A percentile compares a stretch with the other conserved stretches of the same genome.
These are phyloP conservation scores for Rhadina sibilatrix DNA, from an alignment of 2,113 vertebrate genomes.

Conservation along the genomic window DNA sequence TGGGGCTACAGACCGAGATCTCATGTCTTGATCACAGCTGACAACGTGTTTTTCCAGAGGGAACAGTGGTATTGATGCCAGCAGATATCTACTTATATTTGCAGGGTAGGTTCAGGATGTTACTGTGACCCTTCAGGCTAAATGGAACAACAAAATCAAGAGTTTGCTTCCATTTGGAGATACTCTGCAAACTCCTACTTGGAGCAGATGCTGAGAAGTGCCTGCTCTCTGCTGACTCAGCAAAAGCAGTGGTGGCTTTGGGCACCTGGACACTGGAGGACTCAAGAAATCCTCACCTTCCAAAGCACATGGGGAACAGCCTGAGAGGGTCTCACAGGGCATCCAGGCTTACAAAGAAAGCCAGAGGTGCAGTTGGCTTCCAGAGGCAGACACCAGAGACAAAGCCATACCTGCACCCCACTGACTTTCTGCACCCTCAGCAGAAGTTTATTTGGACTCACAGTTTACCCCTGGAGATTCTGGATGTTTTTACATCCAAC, in stretches of 20 bases:
- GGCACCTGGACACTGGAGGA: not conserved
- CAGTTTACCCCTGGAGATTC: not conserved
- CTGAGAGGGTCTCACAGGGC: not conserved
- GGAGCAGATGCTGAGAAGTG: not conserved
- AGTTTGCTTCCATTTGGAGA: not conserved
- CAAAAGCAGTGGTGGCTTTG: not conserved
- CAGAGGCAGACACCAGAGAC: not conserved
- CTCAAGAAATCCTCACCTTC: not conserved
- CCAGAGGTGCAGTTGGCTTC: not conserved
- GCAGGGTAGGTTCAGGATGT: not conserved
- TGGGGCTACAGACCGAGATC: not conserved
- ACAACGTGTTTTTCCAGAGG: not conserved
- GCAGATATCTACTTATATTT: not conserved
- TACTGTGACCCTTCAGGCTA: not conserved
- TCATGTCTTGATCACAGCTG: not conserved
- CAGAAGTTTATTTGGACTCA: not conserved
- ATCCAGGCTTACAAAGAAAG: not conserved
- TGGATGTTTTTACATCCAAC: not conserved
- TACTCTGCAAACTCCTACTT: not conserved
- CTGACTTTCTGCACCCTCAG: not conserved
- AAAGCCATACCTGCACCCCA: not conserved
- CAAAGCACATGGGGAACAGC: not conserved
- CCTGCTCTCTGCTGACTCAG: not conserved
- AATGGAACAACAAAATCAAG: not conserved
- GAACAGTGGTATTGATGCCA: not conserved